Evolutionary conservation across 2,113 vertebrate species (phyloP).

Genomic region (Scortum barcoo): DNA sequence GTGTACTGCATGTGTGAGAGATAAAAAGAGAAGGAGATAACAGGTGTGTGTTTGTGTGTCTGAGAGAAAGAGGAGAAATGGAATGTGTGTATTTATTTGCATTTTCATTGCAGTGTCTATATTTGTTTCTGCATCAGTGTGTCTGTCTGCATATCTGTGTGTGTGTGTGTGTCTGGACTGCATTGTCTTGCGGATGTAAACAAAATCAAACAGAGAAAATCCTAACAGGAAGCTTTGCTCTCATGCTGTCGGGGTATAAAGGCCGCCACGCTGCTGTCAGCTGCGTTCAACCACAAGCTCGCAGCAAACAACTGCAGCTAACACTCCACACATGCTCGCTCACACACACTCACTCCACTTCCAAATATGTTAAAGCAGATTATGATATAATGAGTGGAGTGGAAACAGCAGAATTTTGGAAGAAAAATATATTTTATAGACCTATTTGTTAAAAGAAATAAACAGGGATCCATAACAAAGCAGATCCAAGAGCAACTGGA

Average conservation of each 20-base stretch:
- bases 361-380: background rate
- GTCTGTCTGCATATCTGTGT: conserved; percentile 15
- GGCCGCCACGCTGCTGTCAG: conserved; percentile 32
- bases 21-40: background rate
- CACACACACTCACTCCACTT: background rate
- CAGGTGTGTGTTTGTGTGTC: conserved; percentile 16
- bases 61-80: background rate
- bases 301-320: conserved; percentile 36
- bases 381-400: background rate
- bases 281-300: conserved; percentile 19
- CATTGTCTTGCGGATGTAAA: conserved; percentile 66
- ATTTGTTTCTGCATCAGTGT: conserved; percentile 8
- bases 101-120: conserved; percentile 18
- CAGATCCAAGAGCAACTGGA: background rate
- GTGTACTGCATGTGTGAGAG: background rate
- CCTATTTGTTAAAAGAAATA: background rate
- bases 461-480: background rate
- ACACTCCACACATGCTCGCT: conserved; percentile 18
- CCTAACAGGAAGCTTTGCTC: conserved; percentile 56
- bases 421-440: background rate
- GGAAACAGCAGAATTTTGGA: background rate
- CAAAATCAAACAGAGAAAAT: conserved; percentile 55
- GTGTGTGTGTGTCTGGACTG: conserved; percentile 28
- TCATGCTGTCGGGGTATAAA: conserved; percentile 29
- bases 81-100: conserved; percentile 9